phyloP scores from a whole-genome alignment of 2,113 vertebrate genomes.

The Dasypus novemcinctus region DNA sequence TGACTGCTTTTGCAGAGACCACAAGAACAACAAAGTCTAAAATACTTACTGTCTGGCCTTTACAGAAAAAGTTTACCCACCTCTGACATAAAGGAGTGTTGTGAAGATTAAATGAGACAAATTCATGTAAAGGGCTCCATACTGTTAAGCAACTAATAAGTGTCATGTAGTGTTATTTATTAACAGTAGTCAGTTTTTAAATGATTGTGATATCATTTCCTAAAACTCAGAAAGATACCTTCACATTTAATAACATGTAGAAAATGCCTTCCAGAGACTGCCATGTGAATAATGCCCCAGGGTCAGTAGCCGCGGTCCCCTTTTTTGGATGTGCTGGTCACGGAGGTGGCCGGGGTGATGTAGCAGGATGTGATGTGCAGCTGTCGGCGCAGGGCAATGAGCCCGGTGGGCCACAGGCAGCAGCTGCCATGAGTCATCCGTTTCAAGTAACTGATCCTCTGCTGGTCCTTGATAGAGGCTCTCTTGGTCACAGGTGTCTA shows the following conservation, averaged over 20 bases:
- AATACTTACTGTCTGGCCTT: neutral
- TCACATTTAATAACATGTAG: neutral
- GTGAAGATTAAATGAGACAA: slow-evolving; percentile 18
- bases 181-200: slow-evolving; percentile 9
- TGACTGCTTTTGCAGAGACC: neutral
- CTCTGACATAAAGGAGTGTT: neutral
- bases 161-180: neutral
- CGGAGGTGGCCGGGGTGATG: neutral
- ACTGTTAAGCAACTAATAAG: neutral
- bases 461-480: neutral
- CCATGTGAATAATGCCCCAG: neutral
- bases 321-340: neutral
- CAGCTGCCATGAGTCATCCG: slow-evolving; percentile 57
- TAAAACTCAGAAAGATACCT: neutral
- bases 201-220: neutral
- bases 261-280: neutral
- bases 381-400: slow-evolving; percentile 54
- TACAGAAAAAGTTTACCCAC: neutral
- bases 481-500: slow-evolving; percentile 68
- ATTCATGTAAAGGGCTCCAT: neutral
- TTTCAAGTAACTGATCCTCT: slow-evolving; percentile 67
- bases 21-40: neutral
- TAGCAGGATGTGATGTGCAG: slow-evolving; percentile 45
- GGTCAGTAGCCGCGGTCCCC: neutral
- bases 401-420: slow-evolving; percentile 15